A percentile compares a stretch with the other conserved stretches of the same genome.
Evolutionary conservation across 2,888 invertebrate genomes (phyloP).

Genomic region (Melanotus villosus): DNA sequence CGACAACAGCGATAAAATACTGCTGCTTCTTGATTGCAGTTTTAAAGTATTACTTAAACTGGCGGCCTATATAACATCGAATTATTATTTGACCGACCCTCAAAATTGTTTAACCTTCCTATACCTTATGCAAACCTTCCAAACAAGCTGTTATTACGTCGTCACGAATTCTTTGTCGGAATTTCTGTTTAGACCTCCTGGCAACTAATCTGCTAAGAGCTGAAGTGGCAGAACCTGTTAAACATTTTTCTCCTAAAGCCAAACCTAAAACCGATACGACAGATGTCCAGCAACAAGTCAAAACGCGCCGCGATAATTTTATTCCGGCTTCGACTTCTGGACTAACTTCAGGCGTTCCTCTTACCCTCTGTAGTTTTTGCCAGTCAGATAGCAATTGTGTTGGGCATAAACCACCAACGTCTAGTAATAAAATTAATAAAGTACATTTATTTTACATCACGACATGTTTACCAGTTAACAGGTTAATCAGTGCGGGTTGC

Average conservation of each 20-base stretch:
- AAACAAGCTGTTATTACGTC: conserved; percentile 87
- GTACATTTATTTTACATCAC: no score
- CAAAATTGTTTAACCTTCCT: no score
- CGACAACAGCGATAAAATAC: conserved; percentile 88
- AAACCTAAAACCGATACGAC: conserved; percentile 90
- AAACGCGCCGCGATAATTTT: conserved; percentile 81
- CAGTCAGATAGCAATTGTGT: conserved; percentile 90
- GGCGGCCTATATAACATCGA: conserved; percentile 77
- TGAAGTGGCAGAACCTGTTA: conserved; percentile 65
- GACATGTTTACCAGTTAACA: conserved; percentile 84
- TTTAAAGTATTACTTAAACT: conserved; percentile 90
- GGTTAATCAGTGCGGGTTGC: conserved; percentile 79
- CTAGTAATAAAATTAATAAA: conserved; percentile 70
- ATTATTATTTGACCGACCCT: no score
- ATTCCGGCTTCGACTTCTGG: conserved; percentile 85
- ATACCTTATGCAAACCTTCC: conserved; percentile 89
- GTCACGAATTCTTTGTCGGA: conserved; percentile 77
- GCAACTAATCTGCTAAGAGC: conserved; percentile 74
- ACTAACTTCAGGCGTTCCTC: conserved; percentile 76
- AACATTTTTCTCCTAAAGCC: conserved; percentile 74
- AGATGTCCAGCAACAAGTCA: conserved; percentile 94
- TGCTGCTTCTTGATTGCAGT: conserved; percentile 91
- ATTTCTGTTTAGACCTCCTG: conserved; percentile 70
- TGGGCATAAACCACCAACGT: conserved; percentile 87
- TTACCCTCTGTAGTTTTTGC: conserved; percentile 86